Base-by-base conservation (phyloP, 2,113 vertebrate species). In the Seriola dumerili region DNA sequence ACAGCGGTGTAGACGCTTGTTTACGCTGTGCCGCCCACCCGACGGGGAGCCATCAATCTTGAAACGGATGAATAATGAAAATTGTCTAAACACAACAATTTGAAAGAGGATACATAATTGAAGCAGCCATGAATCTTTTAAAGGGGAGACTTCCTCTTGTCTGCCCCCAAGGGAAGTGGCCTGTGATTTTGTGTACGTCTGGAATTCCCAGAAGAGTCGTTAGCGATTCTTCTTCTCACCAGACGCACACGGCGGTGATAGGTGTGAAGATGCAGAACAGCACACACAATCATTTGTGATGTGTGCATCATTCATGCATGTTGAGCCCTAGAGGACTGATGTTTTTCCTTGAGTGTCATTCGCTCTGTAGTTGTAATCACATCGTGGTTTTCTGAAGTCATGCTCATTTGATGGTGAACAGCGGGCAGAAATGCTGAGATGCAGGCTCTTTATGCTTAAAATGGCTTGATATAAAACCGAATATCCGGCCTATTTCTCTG, bases 41-140 rank as follows among this genome's bases (percentile, higher is more conserved):
- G 66, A 79, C 85, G 62, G 76, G 70, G 66, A 91, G 71, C 84
- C 87, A 84, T 91, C 86, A 88, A 89, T 94, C 88, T 91, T 71
- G 67, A 87, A 86, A 88, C 38, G 69, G 74, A 90, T 94, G 81
- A 93, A 93, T 94, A 91, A 94, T 93, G 91, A 83, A 92, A 92
- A 78, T 86, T 83, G 88, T 93, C 89, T 89, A 90, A 95, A 94
- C 91, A 91, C 21, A 76, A 88, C 91, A 84, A 78, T 93, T 91
- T 91, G 83, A 93, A 92, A 92, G 85, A 79, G 73, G 87, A 93
- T 91, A 80, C 88, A 89, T 84, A 90, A 92, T 91, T 87, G 79
- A 92, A 90, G 87, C 44, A 40, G 59, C 68, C 81, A 92, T 95
- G 61, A 94, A 94, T 93, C 88, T 94, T 95, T 94, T 72, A 93